Base-by-base conservation (phyloP, 2,113 vertebrate species). In the Eira barbara region DNA sequence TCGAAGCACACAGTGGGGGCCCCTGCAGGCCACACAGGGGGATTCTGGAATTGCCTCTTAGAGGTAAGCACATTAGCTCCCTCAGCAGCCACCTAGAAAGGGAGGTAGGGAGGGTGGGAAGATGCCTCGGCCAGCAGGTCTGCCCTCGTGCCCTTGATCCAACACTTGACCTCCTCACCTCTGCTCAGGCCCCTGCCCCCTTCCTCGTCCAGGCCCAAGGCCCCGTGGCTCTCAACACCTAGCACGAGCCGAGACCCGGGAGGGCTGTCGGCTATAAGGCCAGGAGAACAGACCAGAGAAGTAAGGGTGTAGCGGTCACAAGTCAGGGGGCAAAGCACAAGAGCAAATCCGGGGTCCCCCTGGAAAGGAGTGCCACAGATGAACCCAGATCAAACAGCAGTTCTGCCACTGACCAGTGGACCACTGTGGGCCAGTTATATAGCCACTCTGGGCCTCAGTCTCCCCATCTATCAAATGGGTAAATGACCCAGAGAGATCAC, bases 181-280 rank as follows among this genome's bases (percentile, higher is more conserved):
- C 57, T 59, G 14, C 71, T 84, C 61, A 59, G 13, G 15, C 34
- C 61, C 21, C 42, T 52, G 78, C 20, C 5, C 23, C 25, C 34
- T 2, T 15, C 69, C 11, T 63, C 31, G 7, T 15, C 36, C 47
- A 10, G 11, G 27, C 39, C 89, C 36, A n/a, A n/a, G 29, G 14
- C 25, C 47, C 10, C n/a, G 9, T 17, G 82, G 42, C 27, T 55
- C 14, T 88, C 23, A 49, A 10, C 3, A 20, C 29, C 47, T 59
- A 7, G 20, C 6, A 0, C 0, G 1, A 59, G n/a, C 21, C 3
- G 2, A 0, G 27, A 10, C 2, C 0, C 29, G 73, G 59, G 39
- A 67, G 17, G 25, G n/a, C 11, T 47, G 31, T 69, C 20, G 11
- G 12, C 45, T 4, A 45, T 31, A 52, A 8, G 27, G 29, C 17